Evolutionary conservation across 1,140 invertebrate genomes (phyloP), one percentile per base, ranked within the genome.

Genomic region (Aphidius ervi): DNA sequence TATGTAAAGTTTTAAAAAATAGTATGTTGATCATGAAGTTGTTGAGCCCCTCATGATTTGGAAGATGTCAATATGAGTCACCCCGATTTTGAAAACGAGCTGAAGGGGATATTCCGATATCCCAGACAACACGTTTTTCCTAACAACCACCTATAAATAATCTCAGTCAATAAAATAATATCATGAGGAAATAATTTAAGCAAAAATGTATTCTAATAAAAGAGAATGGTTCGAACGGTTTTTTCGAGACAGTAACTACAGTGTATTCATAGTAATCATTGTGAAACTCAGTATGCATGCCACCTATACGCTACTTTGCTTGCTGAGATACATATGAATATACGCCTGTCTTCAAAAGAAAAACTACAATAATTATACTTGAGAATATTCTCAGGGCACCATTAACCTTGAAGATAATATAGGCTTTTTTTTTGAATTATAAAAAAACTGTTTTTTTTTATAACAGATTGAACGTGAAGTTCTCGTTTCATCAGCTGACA

Each of bases 381-480:
- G 76, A 72, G 76, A 77, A 77, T 67, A 67, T 75, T 78, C 76
- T 74, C 76, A 76, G 72, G 72, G 64, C 68, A 39, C 20, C 47
- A 16, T 37, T 47, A 16, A 47, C 59, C 59, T 42, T 46, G 47
- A 48, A 10, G 10, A 31, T 45, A 10, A 49, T 16, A 57, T 55
- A 50, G 37, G 37, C 53, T 9, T 37, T 41, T 40, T 67, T 64
- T 61, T 43, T 53, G 16, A 59, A 16, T 46, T 42, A 20, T 16
- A 50, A 31, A 10, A 49, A 9, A 47, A 49, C 2, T 40, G 2
- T 37, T 8, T 39, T 50, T 43, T 59, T 45, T 45, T 45, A 41
- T n/a, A 42, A 45, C 69, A 90, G 88, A 89, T 89, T 74, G 88
- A 90, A 77, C 82, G 87, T 8, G 87, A 89, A 75, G 84, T 88